A percentile compares a stretch with the other conserved stretches of the same genome.
These are phyloP conservation scores for Phodopus roborovskii DNA, from an alignment of 2,113 vertebrate genomes.

Conservation along the genomic window DNA sequence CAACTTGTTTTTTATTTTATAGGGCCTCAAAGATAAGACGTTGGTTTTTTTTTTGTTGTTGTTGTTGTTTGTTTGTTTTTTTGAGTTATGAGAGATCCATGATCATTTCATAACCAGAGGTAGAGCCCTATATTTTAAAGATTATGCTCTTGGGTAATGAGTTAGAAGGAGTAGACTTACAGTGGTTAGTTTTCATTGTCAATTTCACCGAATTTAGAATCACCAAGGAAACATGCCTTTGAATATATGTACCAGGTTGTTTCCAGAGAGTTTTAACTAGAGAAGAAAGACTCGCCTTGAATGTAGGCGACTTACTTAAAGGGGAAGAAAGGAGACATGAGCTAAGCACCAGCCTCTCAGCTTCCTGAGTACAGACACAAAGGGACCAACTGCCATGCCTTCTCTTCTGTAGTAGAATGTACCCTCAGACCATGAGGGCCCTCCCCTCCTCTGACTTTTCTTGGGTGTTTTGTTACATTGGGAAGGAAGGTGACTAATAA, in stretches of 20 bases:
- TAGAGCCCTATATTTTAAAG: neutral
- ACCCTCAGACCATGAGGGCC: neutral
- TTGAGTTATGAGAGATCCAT: neutral
- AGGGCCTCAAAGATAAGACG: neutral
- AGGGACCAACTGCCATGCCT: too few species aligned
- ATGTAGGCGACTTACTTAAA: neutral
- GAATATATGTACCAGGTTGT: neutral
- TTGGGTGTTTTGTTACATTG: neutral
- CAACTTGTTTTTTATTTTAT: neutral
- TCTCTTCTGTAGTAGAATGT: neutral
- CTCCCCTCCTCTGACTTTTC: neutral
- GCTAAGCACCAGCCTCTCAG: neutral
- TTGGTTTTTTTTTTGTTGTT: too few species aligned
- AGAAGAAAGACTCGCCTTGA: neutral
- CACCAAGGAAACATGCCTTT: neutral
- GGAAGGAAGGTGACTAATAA: too few species aligned
- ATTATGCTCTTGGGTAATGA: neutral
- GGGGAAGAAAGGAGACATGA: too few species aligned
- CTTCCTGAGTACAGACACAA: neutral
- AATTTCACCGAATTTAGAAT: neutral
- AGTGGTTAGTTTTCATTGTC: neutral
- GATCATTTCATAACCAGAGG: neutral
- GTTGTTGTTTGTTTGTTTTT: neutral
- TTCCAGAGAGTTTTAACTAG: neutral
- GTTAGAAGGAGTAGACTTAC: neutral